A percentile compares a stretch with the other conserved stretches of the same genome.
These are phyloP conservation scores for Phallusia fumigata DNA, from an alignment of 23 tunicate species.

Conservation along the genomic window DNA sequence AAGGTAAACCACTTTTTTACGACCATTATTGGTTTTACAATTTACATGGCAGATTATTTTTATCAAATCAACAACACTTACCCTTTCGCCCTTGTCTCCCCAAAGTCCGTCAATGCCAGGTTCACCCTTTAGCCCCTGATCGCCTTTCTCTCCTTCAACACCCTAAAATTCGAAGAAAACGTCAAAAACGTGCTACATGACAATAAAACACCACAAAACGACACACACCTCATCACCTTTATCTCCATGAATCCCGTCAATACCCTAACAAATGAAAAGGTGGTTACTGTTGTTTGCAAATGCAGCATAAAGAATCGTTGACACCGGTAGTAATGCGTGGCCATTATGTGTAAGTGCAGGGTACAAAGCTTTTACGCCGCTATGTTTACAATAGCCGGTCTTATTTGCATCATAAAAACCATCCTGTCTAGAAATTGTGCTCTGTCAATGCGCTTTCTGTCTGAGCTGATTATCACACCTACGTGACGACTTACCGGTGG, in stretches of 20 bases:
- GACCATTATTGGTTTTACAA: neutral
- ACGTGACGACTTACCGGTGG: slow-evolving; percentile 10
- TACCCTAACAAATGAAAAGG: slow-evolving; percentile 21
- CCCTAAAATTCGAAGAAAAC: neutral
- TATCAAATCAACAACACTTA: neutral
- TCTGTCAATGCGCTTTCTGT: too few relatives aligned
- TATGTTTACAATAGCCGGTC: too few relatives aligned
- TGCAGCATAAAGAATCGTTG: too few relatives aligned
- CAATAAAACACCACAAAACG: neutral
- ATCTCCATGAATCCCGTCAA: slow-evolving; percentile 28
- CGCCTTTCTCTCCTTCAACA: slow-evolving; percentile 24
- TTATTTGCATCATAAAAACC: too few relatives aligned
- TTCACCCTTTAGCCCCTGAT: slow-evolving; percentile 32
- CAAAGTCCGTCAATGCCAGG: neutral
- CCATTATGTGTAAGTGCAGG: too few relatives aligned
- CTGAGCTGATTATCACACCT: too few relatives aligned
- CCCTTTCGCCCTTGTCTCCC: slow-evolving; percentile 12
- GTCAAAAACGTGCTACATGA: neutral
- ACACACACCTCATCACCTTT: slow-evolving; percentile 25
- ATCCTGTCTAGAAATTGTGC: too few relatives aligned
- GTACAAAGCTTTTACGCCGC: too few relatives aligned
- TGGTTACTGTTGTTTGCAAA: too few relatives aligned
- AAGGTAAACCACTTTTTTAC: too few relatives aligned
- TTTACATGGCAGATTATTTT: neutral
- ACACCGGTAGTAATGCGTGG: too few relatives aligned